These are phyloP conservation scores for Malacoraja senta DNA, from an alignment of 2,797 vertebrate genomes.

Conservation along the genomic window DNA sequence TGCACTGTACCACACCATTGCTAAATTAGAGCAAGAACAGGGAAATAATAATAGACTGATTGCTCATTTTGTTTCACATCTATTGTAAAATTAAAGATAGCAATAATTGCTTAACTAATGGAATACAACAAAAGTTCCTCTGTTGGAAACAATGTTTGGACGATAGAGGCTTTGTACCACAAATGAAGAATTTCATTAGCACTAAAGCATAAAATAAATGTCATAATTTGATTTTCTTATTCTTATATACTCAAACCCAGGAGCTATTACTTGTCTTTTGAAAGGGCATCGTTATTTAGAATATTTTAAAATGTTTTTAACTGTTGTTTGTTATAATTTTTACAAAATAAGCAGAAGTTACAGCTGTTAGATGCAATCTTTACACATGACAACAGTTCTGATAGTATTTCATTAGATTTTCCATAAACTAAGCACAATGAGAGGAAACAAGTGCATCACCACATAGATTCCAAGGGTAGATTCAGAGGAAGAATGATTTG, in stretches of 20 bases:
- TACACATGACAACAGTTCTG: neutral
- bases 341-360: neutral
- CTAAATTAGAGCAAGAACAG: neutral
- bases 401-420: neutral
- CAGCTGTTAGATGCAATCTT: neutral
- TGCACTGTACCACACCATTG: neutral
- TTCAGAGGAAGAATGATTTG: neutral
- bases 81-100: neutral
- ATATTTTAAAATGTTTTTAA: neutral
- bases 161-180: neutral
- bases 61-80: neutral
- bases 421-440: too few relatives aligned
- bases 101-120: neutral
- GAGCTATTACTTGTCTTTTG: neutral
- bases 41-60: neutral
- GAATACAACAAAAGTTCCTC: neutral
- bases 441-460: neutral
- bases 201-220: neutral
- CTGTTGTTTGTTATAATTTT: neutral
- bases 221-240: neutral
- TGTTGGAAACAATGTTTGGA: neutral
- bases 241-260: too few relatives aligned
- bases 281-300: neutral
- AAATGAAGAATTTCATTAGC: neutral
- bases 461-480: neutral